Evolutionary conservation across 2,888 invertebrate species (phyloP), one percentile per base, ranked within the genome.

Genomic region (Agrenia bidenticulata): DNA sequence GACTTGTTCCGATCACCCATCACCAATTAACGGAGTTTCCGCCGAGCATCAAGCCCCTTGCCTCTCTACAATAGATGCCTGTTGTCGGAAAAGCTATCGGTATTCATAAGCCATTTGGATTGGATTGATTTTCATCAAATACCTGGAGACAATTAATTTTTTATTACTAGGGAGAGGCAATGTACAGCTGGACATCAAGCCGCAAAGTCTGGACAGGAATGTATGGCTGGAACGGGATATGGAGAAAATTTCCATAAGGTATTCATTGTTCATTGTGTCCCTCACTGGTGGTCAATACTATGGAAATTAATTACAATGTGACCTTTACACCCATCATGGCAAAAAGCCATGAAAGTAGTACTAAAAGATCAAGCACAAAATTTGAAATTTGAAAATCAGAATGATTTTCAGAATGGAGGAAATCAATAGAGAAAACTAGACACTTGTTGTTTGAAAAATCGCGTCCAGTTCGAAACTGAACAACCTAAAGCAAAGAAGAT

Each of bases 61-160:
- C 73, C 78, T 86, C 45, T 84, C 85, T n/a, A 83, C 86, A 0
- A 82, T 86, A 24, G 84, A 84, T 62, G 84, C 87, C 37, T 89
- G 88, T 77, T 88, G 88, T 78, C 82, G 83, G 26, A 81, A 81
- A 17, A 82, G 83, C 72, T 77, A 82, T 60, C 81, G 84, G 82
- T 82, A 78, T 11, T 51, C 23, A 17, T 4, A 51, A 23, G 17
- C 51, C 67, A 67, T 68, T 15, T 11, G 11, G 32, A 32, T 7
- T 32, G 11, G 32, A 57, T 66, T 45, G n/a, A 15, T n/a, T n/a
- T n/a, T n/a, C n/a, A n/a, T n/a, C n/a, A n/a, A n/a, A n/a, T n/a
- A 49, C 49, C 17, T 11, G 17, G 17, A 19, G 19, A n/a, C 7
- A 49, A 7, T 9, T 49, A 15, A 17, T 32, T 9, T 41, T 54